phyloP scores from a whole-genome alignment of 2,888 invertebrate species.

The Chrysotoxum bicinctum region DNA sequence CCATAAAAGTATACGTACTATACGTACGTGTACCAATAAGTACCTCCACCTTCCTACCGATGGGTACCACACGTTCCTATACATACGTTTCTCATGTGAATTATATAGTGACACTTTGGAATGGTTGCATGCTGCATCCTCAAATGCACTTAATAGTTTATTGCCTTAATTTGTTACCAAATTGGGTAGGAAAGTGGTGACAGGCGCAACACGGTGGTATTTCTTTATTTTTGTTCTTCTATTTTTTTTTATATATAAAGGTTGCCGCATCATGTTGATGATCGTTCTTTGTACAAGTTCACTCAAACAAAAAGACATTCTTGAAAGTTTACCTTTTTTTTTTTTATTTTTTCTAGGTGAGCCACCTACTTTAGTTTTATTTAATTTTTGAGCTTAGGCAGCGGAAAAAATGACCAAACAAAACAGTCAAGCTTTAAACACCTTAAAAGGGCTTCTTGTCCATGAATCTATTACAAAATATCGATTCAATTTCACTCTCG shows the following conservation, averaged over 20 bases:
- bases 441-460: slow-evolving; percentile 64
- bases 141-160: slow-evolving; percentile 56
- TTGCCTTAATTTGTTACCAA: slow-evolving; percentile 63
- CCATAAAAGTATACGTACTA: neutral
- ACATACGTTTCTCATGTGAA: slow-evolving; percentile 24
- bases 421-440: slow-evolving; percentile 24
- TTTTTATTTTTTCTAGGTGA: slow-evolving; percentile 39
- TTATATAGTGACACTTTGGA: slow-evolving; percentile 45
- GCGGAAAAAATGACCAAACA: slow-evolving; percentile 16
- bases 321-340: neutral
- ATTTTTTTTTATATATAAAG: neutral
- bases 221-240: slow-evolving; percentile 4
- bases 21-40: neutral
- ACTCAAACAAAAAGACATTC: neutral
- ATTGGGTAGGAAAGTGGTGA: slow-evolving; percentile 63
- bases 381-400: neutral
- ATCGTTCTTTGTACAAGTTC: slow-evolving; percentile 42
- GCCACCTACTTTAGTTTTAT: slow-evolving; percentile 48
- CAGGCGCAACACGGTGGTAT: slow-evolving; percentile 22
- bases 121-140: slow-evolving; percentile 53
- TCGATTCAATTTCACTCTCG: slow-evolving; percentile 69
- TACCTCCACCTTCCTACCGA: neutral
- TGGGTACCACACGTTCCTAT: neutral
- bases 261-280: neutral
- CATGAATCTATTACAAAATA: slow-evolving; percentile 70